phyloP scores from a whole-genome alignment of 2,888 invertebrate species.

The Melangyna quadrimaculata region DNA sequence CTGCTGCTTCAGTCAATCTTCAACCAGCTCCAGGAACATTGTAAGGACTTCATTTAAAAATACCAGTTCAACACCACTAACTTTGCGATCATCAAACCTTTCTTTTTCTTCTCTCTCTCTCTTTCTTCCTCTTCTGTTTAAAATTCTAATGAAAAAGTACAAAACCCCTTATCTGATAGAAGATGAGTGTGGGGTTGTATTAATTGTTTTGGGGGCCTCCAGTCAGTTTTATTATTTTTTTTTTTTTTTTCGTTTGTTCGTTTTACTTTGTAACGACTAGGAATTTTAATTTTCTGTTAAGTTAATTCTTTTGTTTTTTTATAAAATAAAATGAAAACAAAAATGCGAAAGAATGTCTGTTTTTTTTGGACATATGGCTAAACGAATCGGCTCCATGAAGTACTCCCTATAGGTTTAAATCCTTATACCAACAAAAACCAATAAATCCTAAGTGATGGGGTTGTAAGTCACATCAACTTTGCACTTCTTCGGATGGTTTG shows the following conservation, averaged over 20 bases:
- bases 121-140: neutral
- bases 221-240: no score
- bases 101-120: neutral
- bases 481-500: no score
- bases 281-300: neutral
- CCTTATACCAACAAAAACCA: no score
- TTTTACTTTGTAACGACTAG: neutral
- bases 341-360: no score
- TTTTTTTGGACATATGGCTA: no score
- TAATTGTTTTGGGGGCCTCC: slow-evolving; percentile 28
- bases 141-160: slow-evolving; percentile 8
- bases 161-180: neutral
- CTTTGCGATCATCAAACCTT: neutral
- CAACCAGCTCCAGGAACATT: slow-evolving; percentile 65
- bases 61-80: neutral
- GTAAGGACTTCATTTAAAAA: slow-evolving; percentile 4
- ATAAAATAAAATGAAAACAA: neutral
- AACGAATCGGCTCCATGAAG: no score
- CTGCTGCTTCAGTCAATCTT: slow-evolving; percentile 60
- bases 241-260: neutral
- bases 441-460: no score
- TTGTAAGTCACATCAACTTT: no score
- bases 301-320: slow-evolving; percentile 1
- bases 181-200: neutral
- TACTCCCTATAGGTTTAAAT: no score